phyloP scores from a whole-genome alignment of 2,888 invertebrate species.

The Calliphora vomitoria region DNA sequence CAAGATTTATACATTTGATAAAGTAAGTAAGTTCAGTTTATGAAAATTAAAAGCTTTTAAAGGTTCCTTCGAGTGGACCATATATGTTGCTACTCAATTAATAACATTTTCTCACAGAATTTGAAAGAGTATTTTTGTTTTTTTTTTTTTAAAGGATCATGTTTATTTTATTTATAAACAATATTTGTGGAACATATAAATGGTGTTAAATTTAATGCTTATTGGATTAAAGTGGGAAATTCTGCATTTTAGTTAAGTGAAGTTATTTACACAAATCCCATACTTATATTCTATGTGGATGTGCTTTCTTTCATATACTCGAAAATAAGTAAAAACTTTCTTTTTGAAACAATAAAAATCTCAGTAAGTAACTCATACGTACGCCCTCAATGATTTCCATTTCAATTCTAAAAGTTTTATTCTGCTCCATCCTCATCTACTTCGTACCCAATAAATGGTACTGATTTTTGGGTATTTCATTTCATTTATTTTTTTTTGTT shows the following conservation, averaged over 20 bases:
- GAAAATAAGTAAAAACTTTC: conserved; percentile 55
- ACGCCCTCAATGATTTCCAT: conserved; percentile 83
- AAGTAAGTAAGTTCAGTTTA: no score
- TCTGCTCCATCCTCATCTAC: conserved; percentile 10
- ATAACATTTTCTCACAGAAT: no score
- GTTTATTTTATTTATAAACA: no score
- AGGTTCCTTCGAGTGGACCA: no score
- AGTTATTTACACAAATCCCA: conserved; percentile 45
- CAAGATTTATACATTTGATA: no score
- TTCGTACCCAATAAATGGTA: conserved; percentile 37
- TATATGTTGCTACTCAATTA: no score
- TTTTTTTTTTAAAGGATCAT: no score
- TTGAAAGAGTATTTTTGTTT: no score
- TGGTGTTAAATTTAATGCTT: no score
- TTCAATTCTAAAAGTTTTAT: conserved; percentile 78
- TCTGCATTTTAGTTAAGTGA: conserved; percentile 13
- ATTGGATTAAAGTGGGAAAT: neutral
- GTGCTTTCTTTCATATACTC: conserved; percentile 40
- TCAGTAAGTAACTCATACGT: conserved; percentile 82
- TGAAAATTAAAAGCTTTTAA: no score
- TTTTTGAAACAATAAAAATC: conserved; percentile 74
- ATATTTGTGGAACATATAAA: no score
- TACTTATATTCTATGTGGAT: conserved; percentile 14
- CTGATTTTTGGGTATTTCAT: conserved; percentile 39
- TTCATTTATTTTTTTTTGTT: conserved; percentile 15